Evolutionary conservation across 2,888 invertebrate genomes (phyloP).

Genomic region (Sphecodes monilicornis): DNA sequence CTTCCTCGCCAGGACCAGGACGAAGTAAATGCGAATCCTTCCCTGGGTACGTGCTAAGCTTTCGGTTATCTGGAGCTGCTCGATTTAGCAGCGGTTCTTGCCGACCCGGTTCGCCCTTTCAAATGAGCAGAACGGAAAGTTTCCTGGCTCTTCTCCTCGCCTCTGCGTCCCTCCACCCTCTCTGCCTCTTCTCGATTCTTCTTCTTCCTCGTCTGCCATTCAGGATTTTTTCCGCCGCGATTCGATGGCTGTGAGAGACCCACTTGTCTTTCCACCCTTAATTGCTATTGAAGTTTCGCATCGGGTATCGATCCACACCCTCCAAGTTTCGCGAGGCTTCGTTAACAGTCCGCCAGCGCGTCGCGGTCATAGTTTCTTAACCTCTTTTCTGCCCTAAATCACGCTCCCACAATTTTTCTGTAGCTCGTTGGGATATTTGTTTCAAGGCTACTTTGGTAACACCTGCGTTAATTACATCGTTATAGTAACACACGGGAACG

Average conservation of each 20-base stretch:
- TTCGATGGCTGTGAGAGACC: neutral
- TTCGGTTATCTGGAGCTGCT: slow-evolving; percentile 46
- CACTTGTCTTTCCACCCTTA: slow-evolving; percentile 27
- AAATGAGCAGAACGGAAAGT: slow-evolving; percentile 42
- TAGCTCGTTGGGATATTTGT: neutral
- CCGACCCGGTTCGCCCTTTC: slow-evolving; percentile 38
- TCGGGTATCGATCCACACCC: slow-evolving; percentile 29
- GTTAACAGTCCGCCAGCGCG: neutral
- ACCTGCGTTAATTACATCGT: neutral
- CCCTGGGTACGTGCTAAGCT: slow-evolving; percentile 58
- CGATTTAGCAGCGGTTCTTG: slow-evolving; percentile 56
- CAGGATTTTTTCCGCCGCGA: neutral
- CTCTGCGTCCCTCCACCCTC: neutral
- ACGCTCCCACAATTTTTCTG: neutral
- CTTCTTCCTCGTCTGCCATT: neutral
- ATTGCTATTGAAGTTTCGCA: slow-evolving; percentile 43
- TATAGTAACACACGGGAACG: neutral
- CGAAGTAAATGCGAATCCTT: slow-evolving; percentile 60
- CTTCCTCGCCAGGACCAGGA: slow-evolving; percentile 28
- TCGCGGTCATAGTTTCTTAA: slow-evolving; percentile 9
- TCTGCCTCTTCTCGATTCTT: neutral
- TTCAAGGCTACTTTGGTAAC: neutral
- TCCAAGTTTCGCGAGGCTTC: neutral
- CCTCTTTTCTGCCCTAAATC: neutral
- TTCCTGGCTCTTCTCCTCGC: neutral